Percentiles rank a stretch among this genome's conserved stretches.
These are phyloP conservation scores for Helleia helle DNA, from an alignment of 2,888 invertebrate species.

Conservation along the genomic window DNA sequence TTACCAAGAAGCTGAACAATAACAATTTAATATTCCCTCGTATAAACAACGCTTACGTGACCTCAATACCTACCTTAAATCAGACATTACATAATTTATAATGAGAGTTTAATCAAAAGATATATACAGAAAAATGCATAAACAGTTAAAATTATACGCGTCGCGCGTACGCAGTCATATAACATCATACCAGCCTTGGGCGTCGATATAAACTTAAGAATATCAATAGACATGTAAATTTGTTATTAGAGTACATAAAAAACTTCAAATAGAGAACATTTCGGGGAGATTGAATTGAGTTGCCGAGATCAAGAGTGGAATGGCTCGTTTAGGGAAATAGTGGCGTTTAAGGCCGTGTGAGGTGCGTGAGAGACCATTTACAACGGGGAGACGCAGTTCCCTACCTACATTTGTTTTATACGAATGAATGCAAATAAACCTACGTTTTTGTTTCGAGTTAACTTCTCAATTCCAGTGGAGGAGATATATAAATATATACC, in stretches of 20 bases:
- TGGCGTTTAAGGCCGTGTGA: conserved; percentile 37
- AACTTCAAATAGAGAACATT: conserved; percentile 16
- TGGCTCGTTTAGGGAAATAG: conserved; percentile 45
- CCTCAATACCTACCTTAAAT: no score
- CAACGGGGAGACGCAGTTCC: conserved; percentile 37
- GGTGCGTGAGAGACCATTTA: conserved; percentile 39
- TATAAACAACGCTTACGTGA: no score
- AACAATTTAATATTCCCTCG: no score
- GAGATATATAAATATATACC: conserved; percentile 2
- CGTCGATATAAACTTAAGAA: not conserved
- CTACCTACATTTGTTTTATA: conserved; percentile 55
- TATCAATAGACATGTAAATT: not conserved
- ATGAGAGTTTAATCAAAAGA: conserved; percentile 5
- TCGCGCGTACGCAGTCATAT: not conserved
- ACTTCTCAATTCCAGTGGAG: conserved; percentile 11
- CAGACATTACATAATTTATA: conserved; percentile 5
- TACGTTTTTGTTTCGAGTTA: conserved; percentile 37
- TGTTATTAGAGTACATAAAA: not conserved
- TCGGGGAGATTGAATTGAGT: conserved; percentile 31
- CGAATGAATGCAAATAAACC: conserved; percentile 52
- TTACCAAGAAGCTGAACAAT: no score
- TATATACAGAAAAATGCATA: conserved; percentile 1
- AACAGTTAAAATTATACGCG: not conserved
- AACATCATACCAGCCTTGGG: not conserved
- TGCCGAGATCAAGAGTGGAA: conserved; percentile 31